Evolutionary conservation across 2,113 vertebrate species (phyloP).

Genomic region (Steatornis caripensis): DNA sequence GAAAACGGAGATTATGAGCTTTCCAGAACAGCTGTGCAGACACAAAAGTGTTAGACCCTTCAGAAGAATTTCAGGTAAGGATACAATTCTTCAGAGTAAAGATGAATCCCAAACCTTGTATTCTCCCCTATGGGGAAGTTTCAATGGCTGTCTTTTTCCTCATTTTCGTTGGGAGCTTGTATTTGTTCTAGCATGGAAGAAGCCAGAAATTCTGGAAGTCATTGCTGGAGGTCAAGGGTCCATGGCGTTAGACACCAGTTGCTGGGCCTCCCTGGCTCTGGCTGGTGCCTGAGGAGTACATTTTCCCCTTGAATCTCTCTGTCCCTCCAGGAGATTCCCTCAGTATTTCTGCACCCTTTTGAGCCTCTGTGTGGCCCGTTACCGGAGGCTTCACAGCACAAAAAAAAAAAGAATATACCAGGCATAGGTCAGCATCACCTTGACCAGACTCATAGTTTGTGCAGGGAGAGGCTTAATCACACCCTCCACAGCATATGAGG

Average conservation of each 20-base stretch:
- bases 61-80: background rate
- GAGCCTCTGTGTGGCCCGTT: background rate
- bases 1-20: background rate
- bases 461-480: background rate
- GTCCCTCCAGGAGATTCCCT: background rate
- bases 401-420: background rate
- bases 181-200: background rate
- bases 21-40: background rate
- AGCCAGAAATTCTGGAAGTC: background rate
- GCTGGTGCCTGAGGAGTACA: background rate
- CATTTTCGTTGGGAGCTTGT: background rate
- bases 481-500: background rate
- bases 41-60: background rate
- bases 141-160: background rate
- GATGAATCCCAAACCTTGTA: background rate
- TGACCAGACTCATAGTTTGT: conserved; percentile 39
- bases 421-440: background rate
- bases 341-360: background rate
- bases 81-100: background rate
- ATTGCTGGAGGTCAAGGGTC: background rate
- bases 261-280: background rate
- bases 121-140: background rate
- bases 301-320: background rate
- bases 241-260: background rate
- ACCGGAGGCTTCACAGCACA: background rate